Evolutionary conservation across 2,113 vertebrate species (phyloP), one percentile per base, ranked within the genome.

Genomic region (Chamaetylas fuelleborni): DNA sequence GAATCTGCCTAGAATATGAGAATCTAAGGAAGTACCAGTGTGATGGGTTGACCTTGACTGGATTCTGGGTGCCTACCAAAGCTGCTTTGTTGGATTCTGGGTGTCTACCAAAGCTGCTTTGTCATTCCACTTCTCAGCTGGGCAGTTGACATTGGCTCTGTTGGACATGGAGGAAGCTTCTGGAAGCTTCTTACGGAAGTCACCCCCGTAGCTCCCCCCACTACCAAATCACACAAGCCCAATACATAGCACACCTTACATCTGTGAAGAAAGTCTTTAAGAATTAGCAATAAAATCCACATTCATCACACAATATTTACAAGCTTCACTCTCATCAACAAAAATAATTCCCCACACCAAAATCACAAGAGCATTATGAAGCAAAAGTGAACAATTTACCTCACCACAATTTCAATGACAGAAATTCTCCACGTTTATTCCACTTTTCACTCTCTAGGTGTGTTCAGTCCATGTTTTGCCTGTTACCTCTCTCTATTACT

Each of bases 201-300:
- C 18, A 36, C 2, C 9, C 6, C n/a, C 22, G 11, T 29, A 34
- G 5, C 1, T 8, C 8, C 7, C 12, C 13, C 29, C n/a, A 45
- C 11, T 22, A 42, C 20, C 3, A 76, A 61, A 54, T 48, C 54
- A 40, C 70, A 36, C 18, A 54, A 82, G 70, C 8, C 3, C 15
- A 9, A 34, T 22, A 10, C 17, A 53, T 18, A 40, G n/a, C 25
- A 69, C 22, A 18, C 12, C 20, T 62, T 34, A 48, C 5, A 4
- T 77, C 22, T 62, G 14, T 14, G 12, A 33, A 24, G 33, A 34
- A 42, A 26, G 17, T 28, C 10, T 34, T 48, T 33, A 36, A 48
- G 25, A 69, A 56, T 56, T 62, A 56, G 5, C 4, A 16, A 19
- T 26, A 42, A 69, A 70, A 42, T 61, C 6, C 5, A 56, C 6